Base-by-base conservation (phyloP, 2,888 invertebrate species). In the Xestia ashworthii region DNA sequence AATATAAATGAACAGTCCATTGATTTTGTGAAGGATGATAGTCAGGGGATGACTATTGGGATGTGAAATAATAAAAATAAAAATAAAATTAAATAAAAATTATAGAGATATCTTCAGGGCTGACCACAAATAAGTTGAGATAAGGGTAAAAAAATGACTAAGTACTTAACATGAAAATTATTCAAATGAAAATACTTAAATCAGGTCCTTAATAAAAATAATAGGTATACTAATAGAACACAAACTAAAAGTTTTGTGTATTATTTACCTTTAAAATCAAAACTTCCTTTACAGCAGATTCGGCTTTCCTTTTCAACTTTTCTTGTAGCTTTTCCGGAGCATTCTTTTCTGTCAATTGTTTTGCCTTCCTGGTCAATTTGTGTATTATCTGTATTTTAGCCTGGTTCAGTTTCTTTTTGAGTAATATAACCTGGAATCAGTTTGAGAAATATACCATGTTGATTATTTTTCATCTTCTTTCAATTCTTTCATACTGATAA, bases 291-390 rank as follows among this genome's bases (percentile, higher is more conserved):
- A 96, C 91, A 71, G 96, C 95, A 38, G 93, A 93, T 81, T 95
- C 95, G 0, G 96, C 95, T 89, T 96, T 96, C 50, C 93, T 92
- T 76, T 93, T 95, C 0, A 94, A 82, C 74, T 96, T 96, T 22
- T 92, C 93, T 84, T 95, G 94, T 0, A 95, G 76, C 62, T 92
- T 87, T 48, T 96, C 95, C 0, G 96, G 94, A 66, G 89, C 87
- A 83, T 95, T 96, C 87, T 95, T 96, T 72, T 94, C 94, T 0
- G 91, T 85, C 5, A 96, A 87, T 25, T 94, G 94, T 86, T 96
- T 96, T 0, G 96, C 96, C 84, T 95, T 96, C 66, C 96, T 92
- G 1, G 96, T 96, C 5, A 96, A 90, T 82, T 96, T 96, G 78
- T 96, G 95, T 84, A 96, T 96, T 2, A 93, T 90, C 74, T 96